Evolutionary conservation across 1,140 invertebrate species (phyloP), one percentile per base, ranked within the genome.

Genomic region (Aphis gossypii): DNA sequence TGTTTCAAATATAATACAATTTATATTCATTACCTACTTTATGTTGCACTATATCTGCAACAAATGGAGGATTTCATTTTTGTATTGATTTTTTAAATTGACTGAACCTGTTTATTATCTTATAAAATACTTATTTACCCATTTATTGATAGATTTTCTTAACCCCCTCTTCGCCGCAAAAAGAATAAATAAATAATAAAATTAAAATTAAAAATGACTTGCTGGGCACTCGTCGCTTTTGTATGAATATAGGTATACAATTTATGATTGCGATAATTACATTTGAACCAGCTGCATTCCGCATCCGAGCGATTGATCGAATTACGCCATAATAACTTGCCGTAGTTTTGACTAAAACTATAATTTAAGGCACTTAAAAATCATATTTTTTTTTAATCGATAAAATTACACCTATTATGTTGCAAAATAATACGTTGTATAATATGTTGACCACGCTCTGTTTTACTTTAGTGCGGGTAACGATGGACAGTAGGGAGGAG

Each of bases 141-240:
- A 76, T 76, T 76, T 18, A 18, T 18, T 76, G 60, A n/a, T 76
- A 18, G n/a, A n/a, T n/a, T 76, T 3, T 76, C 0, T 5, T 18
- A n/a, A 18, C 1, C 21, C 30, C 38, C 38, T 41, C 0, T 1
- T 41, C 3, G 3, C 38, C 4, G 30, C 54, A 56, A 7, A 23
- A 56, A 7, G 8, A 23, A 25, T 25, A 30, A 60, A 56, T 25
- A 25, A 56, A 8, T 35, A 60, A 60, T 46, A 11, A 46, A 46
- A 46, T 3, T 0, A 14, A 18, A 60, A 30, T 4, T 0, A n/a
- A 76, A n/a, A 76, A 76, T n/a, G 11, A 76, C n/a, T n/a, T n/a
- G 5, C n/a, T 0, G 3, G n/a, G 1, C n/a, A 14, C 4, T n/a
- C 60, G 60, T 0, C n/a, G 14, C n/a, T n/a, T 30, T 76, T 1